Percentiles rank a stretch among this genome's conserved stretches.
Evolutionary conservation across 2,113 vertebrate species (phyloP).

Genomic region (Labrus mixtus): DNA sequence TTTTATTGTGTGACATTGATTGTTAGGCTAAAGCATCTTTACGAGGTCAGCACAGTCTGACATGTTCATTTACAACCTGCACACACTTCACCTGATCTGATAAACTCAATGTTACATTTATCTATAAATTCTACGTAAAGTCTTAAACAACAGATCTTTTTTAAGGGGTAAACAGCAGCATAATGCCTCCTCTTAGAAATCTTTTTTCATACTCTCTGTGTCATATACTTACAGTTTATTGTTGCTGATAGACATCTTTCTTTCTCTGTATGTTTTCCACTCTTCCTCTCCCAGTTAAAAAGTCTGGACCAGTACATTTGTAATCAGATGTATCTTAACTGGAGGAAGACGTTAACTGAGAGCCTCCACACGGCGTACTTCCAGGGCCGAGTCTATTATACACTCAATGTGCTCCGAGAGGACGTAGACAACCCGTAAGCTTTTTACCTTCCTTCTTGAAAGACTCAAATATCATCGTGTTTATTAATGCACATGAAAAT

Average conservation of each 20-base stretch:
- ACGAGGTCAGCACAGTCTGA: constrained; percentile 31
- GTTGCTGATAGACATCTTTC: neutral
- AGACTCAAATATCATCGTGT: neutral
- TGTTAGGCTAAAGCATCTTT: neutral
- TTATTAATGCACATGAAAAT: neutral
- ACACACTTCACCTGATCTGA: neutral
- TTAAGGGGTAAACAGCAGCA: neutral
- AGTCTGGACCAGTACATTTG: constrained; percentile 94
- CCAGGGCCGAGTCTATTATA: constrained; percentile 92
- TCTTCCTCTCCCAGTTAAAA: constrained; percentile 86
- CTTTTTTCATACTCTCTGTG: neutral
- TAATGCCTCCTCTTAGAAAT: neutral
- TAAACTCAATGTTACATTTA: neutral
- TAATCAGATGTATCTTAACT: constrained; percentile 92
- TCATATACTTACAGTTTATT: neutral
- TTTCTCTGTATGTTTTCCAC: neutral
- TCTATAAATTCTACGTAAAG: neutral
- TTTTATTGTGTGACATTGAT: neutral
- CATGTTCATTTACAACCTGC: constrained; percentile 15
- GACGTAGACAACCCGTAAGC: constrained; percentile 96
- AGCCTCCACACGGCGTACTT: constrained; percentile 93
- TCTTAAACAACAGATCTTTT: no score
- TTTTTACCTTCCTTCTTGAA: neutral
- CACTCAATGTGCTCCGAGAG: constrained; percentile 89
- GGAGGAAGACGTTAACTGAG: constrained; percentile 93